Evolutionary conservation across 2,113 vertebrate genomes (phyloP).

Genomic region (Xiphorhynchus elegans): DNA sequence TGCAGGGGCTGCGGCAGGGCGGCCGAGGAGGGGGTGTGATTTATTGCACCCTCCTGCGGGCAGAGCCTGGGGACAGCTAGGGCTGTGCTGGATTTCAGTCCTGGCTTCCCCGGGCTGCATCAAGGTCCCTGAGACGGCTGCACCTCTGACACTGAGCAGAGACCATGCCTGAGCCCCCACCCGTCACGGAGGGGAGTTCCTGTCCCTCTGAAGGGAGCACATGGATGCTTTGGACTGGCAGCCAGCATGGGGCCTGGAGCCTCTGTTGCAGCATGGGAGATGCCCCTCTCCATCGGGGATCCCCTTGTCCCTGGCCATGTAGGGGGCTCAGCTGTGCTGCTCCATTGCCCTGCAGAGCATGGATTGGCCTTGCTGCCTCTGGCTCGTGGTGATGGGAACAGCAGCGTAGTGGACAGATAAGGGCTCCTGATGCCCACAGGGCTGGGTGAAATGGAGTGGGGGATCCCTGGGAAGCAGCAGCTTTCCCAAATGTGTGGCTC

Average conservation of each 20-base stretch:
- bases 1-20: slow-evolving; percentile 16
- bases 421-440: background rate
- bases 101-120: background rate
- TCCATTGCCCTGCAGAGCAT: background rate
- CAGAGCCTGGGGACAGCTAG: background rate
- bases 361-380: background rate
- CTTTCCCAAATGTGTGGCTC: fast-evolving
- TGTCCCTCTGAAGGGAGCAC: background rate
- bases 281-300: background rate
- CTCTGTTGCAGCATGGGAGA: background rate
- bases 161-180: background rate
- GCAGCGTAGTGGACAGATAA: background rate
- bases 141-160: background rate
- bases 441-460: fast-evolving
- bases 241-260: background rate
- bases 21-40: background rate
- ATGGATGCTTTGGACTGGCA: background rate
- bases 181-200: fast-evolving
- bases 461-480: background rate
- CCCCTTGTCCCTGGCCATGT: background rate
- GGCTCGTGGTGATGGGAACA: background rate
- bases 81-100: background rate
- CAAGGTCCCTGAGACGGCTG: background rate
- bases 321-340: background rate
- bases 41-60: slow-evolving; percentile 16